Evolutionary conservation across 2,113 vertebrate species (phyloP).

Genomic region (Myiopsitta monachus): DNA sequence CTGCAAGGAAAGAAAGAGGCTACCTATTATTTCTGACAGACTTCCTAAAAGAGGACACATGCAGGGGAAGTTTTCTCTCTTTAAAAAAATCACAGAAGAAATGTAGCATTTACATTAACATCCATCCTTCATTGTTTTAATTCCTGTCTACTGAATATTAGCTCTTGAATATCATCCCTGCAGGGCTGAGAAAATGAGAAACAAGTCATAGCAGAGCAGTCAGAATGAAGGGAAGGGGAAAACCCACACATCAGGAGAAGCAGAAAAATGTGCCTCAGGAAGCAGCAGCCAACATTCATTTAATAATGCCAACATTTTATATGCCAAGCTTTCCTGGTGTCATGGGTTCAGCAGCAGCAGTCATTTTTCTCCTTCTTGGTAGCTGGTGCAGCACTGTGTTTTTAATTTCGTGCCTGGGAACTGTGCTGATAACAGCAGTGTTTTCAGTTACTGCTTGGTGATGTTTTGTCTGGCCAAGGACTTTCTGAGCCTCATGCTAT

Average conservation of each 20-base stretch:
- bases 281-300: neutral
- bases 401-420: no score
- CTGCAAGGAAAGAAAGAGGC: neutral
- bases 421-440: no score
- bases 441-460: no score
- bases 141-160: conserved; percentile 4
- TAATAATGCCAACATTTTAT: neutral
- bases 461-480: no score
- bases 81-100: neutral
- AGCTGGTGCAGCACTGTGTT: no score
- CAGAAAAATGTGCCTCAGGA: neutral
- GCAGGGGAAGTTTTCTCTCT: neutral
- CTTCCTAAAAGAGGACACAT: neutral
- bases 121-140: neutral
- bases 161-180: neutral
- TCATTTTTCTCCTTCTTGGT: no score
- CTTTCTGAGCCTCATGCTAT: no score
- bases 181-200: neutral
- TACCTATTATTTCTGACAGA: neutral
- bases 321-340: neutral
- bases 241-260: neutral
- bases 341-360: no score
- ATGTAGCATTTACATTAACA: neutral
- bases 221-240: neutral
- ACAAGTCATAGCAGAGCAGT: neutral